Evolutionary conservation across 2,888 invertebrate genomes (phyloP).

Genomic region (Plebejus melissa): DNA sequence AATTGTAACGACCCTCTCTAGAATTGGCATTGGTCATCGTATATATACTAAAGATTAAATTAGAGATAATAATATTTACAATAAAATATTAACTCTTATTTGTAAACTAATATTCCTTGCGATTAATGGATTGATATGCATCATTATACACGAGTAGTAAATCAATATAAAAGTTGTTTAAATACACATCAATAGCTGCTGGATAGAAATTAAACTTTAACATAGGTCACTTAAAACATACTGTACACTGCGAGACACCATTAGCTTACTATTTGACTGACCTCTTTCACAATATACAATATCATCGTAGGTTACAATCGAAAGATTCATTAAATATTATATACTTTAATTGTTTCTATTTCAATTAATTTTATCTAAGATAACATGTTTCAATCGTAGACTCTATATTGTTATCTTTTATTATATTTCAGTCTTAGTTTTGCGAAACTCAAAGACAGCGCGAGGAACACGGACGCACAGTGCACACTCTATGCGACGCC

Average conservation of each 20-base stretch:
- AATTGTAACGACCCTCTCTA: slow-evolving; percentile 71
- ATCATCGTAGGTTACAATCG: slow-evolving; percentile 64
- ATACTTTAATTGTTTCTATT: slow-evolving; percentile 74
- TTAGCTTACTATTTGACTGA: slow-evolving; percentile 61
- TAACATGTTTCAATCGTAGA: slow-evolving; percentile 72
- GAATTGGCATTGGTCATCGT: slow-evolving; percentile 64
- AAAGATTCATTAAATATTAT: slow-evolving; percentile 74
- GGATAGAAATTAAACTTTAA: slow-evolving; percentile 70
- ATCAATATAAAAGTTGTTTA: slow-evolving; percentile 79
- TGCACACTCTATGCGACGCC: slow-evolving; percentile 48
- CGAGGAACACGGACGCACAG: slow-evolving; percentile 61
- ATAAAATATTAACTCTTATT: slow-evolving; percentile 74
- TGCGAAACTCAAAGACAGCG: slow-evolving; percentile 72
- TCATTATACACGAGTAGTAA: slow-evolving; percentile 61
- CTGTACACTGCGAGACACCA: slow-evolving; percentile 69
- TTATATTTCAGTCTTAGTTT: slow-evolving; percentile 78
- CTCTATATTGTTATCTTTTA: slow-evolving; percentile 74
- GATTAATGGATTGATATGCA: slow-evolving; percentile 75
- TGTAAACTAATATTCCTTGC: slow-evolving; percentile 71
- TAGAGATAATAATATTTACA: slow-evolving; percentile 72
- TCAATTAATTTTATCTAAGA: slow-evolving; percentile 77
- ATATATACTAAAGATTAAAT: slow-evolving; percentile 69
- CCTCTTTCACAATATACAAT: slow-evolving; percentile 63
- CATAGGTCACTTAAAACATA: slow-evolving; percentile 69
- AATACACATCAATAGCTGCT: slow-evolving; percentile 72